Evolutionary conservation across 2,113 vertebrate genomes (phyloP), one percentile per base, ranked within the genome.

Genomic region (Hiodon tergisus): DNA sequence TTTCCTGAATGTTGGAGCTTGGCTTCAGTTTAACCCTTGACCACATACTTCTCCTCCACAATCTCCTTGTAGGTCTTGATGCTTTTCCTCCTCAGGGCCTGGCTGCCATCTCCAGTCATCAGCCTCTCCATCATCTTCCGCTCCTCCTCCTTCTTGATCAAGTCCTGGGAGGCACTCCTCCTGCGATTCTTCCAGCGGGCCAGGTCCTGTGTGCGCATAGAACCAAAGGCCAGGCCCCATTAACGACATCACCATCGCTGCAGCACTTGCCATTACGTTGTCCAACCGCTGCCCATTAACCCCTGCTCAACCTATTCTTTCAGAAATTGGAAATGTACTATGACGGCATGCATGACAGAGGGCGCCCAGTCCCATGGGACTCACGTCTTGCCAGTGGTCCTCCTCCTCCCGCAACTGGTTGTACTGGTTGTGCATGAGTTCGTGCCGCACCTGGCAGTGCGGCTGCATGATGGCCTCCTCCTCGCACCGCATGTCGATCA

Each of bases 31-130:
- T 31, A 31, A 31, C 31, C 31, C 31, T 31, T 31, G 31, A 31
- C 31, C 31, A 31, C 31, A 31, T 31, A 31, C 97, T 98, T 99
- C 76, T 99, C 97, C 78, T 99, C 95, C 57, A 99, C 91, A 0
- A 99, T 99, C 87, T 99, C 96, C 87, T 92, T 92, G 88, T 99
- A 99, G 63, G 97, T 99, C 87, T 99, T 99, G 85, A 98, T 96
- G 88, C 95, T 98, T 91, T 95, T 99, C 80, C 94, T 94, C 75
- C 94, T 93, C 77, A 94, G 90, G 8, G 86, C 80, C 0, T 78
- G 81, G 14, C 86, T 82, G 0, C 88, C 89, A 61, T 93, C 90
- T 3, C 91, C 92, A 71, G 89, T 90, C 90, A 98, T 86, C 74
- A 94, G 81, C 78, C 90, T 95, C 86, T 98, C 96, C 86, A 97